A percentile compares a stretch with the other conserved stretches of the same genome.
phyloP scores from a whole-genome alignment of 2,113 vertebrate species.

The Gila orcuttii region DNA sequence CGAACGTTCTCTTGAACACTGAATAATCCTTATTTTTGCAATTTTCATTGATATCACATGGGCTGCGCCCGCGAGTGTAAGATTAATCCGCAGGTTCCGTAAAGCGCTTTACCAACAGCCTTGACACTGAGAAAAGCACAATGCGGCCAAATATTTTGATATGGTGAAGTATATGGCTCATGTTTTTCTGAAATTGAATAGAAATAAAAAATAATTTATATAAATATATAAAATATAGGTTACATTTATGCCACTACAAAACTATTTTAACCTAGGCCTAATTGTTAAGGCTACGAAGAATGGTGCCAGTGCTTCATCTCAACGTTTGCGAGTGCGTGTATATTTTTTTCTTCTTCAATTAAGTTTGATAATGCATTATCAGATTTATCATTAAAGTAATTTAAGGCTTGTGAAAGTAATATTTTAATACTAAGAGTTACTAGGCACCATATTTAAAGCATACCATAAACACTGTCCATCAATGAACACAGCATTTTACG shows the following conservation, averaged over 20 bases:
- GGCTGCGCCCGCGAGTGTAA: not conserved
- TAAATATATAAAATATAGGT: not conserved
- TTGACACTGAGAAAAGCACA: not conserved
- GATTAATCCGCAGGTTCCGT: slow-evolving; percentile 34
- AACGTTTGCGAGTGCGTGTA: not conserved
- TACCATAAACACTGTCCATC: not conserved
- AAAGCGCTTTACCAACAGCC: not conserved
- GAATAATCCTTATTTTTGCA: not conserved
- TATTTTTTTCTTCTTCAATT: not conserved
- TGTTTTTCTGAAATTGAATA: not conserved
- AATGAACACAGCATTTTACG: no score
- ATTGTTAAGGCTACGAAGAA: not conserved
- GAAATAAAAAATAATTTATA: not conserved
- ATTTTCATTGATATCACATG: slow-evolving; percentile 39
- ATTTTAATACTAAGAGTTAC: not conserved
- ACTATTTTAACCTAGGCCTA: not conserved
- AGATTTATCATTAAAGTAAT: not conserved
- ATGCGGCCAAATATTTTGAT: not conserved
- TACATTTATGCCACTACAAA: not conserved
- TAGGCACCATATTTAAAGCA: not conserved
- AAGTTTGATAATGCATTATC: not conserved
- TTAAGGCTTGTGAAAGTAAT: not conserved
- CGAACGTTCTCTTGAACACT: not conserved
- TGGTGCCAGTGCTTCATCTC: not conserved
- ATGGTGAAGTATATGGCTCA: not conserved